phyloP scores from a whole-genome alignment of 2,888 invertebrate genomes.

The Papilio elwesi region DNA sequence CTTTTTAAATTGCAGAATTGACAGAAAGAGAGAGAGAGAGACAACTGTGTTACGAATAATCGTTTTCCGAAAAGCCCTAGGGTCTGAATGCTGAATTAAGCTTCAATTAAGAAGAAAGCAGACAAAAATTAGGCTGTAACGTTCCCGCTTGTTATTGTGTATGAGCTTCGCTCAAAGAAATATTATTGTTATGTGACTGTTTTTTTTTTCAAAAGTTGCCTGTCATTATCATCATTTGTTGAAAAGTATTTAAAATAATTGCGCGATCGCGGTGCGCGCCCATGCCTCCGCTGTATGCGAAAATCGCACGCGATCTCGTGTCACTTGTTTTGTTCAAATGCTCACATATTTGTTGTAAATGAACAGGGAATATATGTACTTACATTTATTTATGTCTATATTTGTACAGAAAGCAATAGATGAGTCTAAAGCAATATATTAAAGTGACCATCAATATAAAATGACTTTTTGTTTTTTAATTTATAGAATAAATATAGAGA shows the following conservation, averaged over 20 bases:
- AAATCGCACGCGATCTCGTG: slow-evolving; percentile 79
- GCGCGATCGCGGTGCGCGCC: slow-evolving; percentile 72
- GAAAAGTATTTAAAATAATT: slow-evolving; percentile 84
- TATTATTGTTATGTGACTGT: slow-evolving; percentile 62
- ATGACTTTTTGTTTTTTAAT: neutral
- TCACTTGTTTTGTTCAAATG: slow-evolving; percentile 76
- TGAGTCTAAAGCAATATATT: slow-evolving; percentile 64
- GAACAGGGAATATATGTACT: slow-evolving; percentile 42
- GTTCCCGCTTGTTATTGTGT: slow-evolving; percentile 41
- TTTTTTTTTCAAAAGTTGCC: slow-evolving; percentile 69
- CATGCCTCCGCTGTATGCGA: slow-evolving; percentile 73
- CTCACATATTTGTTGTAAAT: slow-evolving; percentile 81
- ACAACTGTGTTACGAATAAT: neutral
- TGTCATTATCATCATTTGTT: slow-evolving; percentile 83
- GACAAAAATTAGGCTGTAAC: slow-evolving; percentile 10
- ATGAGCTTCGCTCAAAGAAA: slow-evolving; percentile 59
- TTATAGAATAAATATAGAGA: no score
- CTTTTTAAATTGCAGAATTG: neutral
- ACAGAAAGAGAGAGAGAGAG: neutral
- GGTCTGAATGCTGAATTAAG: neutral
- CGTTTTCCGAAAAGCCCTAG: neutral
- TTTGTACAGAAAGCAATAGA: slow-evolving; percentile 18
- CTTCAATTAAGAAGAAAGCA: slow-evolving; percentile 4
- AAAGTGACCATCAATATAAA: slow-evolving; percentile 39
- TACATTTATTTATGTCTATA: neutral